Conservation (phyloP, 2,113 vertebrate species). For the Serinus canaria region DNA sequence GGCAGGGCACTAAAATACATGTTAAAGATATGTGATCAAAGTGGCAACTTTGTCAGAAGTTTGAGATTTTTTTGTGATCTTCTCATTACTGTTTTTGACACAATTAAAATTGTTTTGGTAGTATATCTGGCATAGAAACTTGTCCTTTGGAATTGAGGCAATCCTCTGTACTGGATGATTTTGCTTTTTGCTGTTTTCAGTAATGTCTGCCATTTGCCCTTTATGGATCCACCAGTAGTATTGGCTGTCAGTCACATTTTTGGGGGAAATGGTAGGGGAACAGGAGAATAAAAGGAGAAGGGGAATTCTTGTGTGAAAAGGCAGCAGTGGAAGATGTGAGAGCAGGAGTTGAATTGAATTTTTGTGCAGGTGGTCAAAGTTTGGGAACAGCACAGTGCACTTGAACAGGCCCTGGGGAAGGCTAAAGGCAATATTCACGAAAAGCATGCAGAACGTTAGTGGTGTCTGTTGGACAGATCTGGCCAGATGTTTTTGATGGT, state of each 20-base stretch:
- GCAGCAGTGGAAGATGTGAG: not conserved
- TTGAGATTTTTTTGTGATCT: not conserved
- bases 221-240: not conserved
- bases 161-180: not conserved
- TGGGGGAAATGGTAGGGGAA: not conserved
- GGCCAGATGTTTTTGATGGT: not conserved
- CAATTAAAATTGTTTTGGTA: not conserved
- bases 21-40: not conserved
- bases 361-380: not conserved
- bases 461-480: not conserved
- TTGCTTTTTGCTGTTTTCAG: not conserved
- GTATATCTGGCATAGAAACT: not conserved
- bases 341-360: not conserved
- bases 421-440: not conserved
- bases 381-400: not conserved
- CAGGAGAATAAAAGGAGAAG: not conserved
- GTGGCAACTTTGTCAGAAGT: rapidly evolving
- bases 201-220: not conserved
- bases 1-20: not conserved
- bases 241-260: not conserved
- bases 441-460: not conserved
- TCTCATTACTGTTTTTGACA: not conserved
- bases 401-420: not conserved
- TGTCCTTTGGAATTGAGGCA: not conserved
- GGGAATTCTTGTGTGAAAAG: not conserved